Percentiles rank a stretch among this genome's conserved stretches.
Conservation (phyloP, 2,888 invertebrate species). For the Perithous albicinctus region DNA sequence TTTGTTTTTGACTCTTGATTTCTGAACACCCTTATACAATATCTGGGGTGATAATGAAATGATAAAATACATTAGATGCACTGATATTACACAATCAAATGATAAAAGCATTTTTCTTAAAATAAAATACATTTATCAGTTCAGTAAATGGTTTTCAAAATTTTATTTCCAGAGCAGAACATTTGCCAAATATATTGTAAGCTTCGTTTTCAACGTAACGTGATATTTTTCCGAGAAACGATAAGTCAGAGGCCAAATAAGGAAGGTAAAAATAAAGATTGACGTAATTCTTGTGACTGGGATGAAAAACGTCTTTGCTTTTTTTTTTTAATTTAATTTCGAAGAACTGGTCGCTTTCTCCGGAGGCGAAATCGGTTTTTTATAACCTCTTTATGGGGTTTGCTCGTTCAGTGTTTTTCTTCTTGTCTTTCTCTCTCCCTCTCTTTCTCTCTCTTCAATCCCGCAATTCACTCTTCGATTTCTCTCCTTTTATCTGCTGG, state of each 20-base stretch:
- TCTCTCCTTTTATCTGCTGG: neutral
- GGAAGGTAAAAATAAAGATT: neutral
- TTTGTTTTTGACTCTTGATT: too few species aligned
- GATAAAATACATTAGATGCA: too few species aligned
- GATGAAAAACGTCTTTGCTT: neutral
- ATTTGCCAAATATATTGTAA: neutral
- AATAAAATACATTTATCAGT: neutral
- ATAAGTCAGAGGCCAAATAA: neutral
- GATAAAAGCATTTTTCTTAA: neutral
- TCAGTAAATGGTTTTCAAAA: neutral
- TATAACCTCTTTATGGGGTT: conserved; percentile 34
- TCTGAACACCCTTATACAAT: too few species aligned
- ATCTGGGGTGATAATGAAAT: too few species aligned
- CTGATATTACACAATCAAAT: neutral
- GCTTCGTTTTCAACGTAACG: neutral
- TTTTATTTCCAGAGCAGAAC: neutral
- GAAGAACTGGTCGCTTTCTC: neutral
- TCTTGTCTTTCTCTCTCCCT: neutral
- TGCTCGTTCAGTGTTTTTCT: conserved; percentile 25
- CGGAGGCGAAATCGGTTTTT: conserved; percentile 31
- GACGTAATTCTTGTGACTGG: neutral
- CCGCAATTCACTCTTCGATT: too few species aligned
- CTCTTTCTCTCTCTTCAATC: too few species aligned
- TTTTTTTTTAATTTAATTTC: neutral
- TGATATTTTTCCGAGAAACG: neutral